phyloP scores from a whole-genome alignment of 2,797 vertebrate genomes.

The Phaenicophaeus curvirostris region DNA sequence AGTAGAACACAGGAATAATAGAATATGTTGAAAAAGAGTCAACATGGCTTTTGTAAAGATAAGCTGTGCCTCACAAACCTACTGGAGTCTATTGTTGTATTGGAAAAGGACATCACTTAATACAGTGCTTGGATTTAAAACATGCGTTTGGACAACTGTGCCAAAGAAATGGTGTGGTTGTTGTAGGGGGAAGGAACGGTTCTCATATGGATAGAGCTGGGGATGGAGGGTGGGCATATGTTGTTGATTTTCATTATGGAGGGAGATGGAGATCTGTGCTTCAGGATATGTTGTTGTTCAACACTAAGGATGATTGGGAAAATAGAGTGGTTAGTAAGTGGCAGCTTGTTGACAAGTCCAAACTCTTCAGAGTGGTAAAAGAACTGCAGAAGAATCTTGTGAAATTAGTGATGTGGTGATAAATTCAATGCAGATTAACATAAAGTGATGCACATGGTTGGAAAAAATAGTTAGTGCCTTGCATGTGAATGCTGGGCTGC shows the following conservation, averaged over 20 bases:
- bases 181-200: not conserved
- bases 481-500: not conserved
- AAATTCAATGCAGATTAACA: conserved; percentile 29
- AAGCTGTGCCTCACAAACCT: not conserved
- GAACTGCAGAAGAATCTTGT: conserved; percentile 38
- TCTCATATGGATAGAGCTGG: conserved; percentile 36
- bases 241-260: conserved; percentile 11
- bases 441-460: conserved; percentile 30
- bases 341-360: conserved; percentile 55
- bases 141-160: not conserved
- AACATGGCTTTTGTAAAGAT: not conserved
- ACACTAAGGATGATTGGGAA: conserved; percentile 44
- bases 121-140: not conserved
- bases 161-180: not conserved
- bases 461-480: conserved; percentile 13
- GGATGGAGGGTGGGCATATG: conserved; percentile 38
- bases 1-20: not conserved
- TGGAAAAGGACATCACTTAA: not conserved
- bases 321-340: conserved; percentile 51
- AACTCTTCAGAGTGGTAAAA: not conserved
- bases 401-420: conserved; percentile 51
- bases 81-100: rapidly evolving
- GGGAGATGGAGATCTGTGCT: conserved; percentile 3
- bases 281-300: conserved; percentile 47
- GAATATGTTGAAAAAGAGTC: not conserved